These are phyloP conservation scores for Thinocorus orbignyianus DNA, from an alignment of 2,113 vertebrate species.

Conservation along the genomic window DNA sequence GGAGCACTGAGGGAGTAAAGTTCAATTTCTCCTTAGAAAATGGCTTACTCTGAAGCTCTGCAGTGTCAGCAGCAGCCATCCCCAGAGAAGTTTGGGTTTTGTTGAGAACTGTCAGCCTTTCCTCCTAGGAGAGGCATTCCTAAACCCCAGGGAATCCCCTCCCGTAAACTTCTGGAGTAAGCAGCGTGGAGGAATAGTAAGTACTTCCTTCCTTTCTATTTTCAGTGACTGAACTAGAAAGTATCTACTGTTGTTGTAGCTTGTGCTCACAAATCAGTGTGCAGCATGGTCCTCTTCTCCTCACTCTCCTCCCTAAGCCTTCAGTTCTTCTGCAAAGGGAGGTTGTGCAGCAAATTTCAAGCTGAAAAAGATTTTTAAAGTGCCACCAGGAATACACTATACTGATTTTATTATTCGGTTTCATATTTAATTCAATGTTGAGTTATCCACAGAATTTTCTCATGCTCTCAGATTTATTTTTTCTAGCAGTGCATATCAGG, in stretches of 20 bases:
- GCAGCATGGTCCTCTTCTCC: not conserved
- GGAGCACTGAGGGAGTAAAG: not conserved
- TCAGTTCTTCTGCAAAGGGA: not conserved
- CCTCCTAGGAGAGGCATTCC: constrained; percentile 35
- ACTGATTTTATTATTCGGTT: not conserved
- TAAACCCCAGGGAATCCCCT: constrained; percentile 58
- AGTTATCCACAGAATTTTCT: not conserved
- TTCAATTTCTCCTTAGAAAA: constrained; percentile 19
- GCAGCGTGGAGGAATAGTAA: constrained; percentile 25
- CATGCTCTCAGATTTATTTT: not conserved
- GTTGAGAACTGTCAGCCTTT: constrained; percentile 21
- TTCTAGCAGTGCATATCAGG: not conserved
- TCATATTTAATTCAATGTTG: not conserved
- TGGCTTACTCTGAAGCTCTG: constrained; percentile 4
- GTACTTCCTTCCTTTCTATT: constrained; percentile 54
- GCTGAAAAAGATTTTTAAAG: not conserved
- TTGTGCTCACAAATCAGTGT: not conserved
- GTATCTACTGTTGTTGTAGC: not conserved
- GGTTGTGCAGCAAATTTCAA: not conserved
- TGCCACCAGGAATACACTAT: not conserved
- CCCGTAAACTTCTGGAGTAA: constrained; percentile 16
- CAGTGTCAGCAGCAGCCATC: not conserved
- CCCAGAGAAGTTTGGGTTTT: not conserved
- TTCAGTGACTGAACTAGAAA: constrained; percentile 32
- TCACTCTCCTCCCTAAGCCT: fast-evolving